Percentiles rank a stretch among this genome's conserved stretches.
phyloP scores from a whole-genome alignment of 2,113 vertebrate species.

The Bubo blakistoni region DNA sequence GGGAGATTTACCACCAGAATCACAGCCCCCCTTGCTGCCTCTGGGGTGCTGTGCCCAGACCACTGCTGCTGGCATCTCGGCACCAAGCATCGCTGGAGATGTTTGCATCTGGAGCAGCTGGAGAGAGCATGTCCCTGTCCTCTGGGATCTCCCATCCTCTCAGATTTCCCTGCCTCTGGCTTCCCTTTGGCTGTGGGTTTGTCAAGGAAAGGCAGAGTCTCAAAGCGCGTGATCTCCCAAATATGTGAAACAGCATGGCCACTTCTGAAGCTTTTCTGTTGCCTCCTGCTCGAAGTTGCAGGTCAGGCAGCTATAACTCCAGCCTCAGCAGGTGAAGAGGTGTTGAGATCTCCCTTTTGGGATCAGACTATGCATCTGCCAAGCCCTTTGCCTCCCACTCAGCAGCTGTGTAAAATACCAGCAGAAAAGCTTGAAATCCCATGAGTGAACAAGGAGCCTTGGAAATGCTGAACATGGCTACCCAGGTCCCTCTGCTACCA shows the following conservation, averaged over 20 bases:
- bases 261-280: background rate
- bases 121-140: background rate
- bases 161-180: background rate
- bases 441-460: background rate
- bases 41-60: accelerated
- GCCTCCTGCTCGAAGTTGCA: background rate
- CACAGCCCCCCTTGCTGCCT: too few relatives aligned
- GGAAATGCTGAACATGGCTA: background rate
- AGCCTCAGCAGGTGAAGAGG: background rate
- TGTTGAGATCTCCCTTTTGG: background rate
- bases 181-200: background rate
- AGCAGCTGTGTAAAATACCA: background rate
- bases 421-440: background rate
- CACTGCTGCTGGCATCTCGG: accelerated
- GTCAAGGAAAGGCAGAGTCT: accelerated
- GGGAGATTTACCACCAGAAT: background rate
- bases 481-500: background rate
- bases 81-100: background rate
- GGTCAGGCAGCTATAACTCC: background rate
- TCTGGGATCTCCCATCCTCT: background rate
- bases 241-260: accelerated
- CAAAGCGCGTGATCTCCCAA: too few relatives aligned
- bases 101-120: background rate
- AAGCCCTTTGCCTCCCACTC: background rate
- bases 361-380: background rate